A percentile compares a stretch with the other conserved stretches of the same genome.
Conservation (phyloP, 2,113 vertebrate genomes). For the Nycticebus coucang region DNA sequence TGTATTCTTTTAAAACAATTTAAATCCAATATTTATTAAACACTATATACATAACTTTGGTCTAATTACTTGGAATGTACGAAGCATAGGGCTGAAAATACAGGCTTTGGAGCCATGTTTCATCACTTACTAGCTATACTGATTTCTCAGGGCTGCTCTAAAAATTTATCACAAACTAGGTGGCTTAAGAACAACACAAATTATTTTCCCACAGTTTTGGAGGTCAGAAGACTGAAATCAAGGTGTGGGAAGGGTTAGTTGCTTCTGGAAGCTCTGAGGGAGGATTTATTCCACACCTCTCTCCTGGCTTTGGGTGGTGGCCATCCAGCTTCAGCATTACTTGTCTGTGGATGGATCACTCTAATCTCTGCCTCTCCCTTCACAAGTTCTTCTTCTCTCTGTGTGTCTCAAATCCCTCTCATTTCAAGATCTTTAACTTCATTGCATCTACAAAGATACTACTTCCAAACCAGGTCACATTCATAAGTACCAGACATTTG, state of each 20-base stretch:
- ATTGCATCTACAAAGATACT: background rate
- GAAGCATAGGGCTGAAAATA: background rate
- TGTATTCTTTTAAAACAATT: background rate
- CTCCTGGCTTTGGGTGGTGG: background rate
- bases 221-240: background rate
- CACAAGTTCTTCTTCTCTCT: background rate
- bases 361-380: background rate
- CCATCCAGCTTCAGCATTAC: background rate
- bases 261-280: background rate
- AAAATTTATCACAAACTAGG: background rate
- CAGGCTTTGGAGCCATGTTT: background rate
- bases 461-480: constrained; percentile 33
- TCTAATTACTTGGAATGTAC: background rate
- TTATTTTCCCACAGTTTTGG: background rate
- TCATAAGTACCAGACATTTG: background rate
- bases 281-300: background rate
- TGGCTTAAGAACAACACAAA: background rate
- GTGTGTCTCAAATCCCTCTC: background rate
- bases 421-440: constrained; percentile 2
- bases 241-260: background rate
- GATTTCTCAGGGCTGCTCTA: background rate
- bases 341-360: background rate
- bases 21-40: background rate
- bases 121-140: background rate
- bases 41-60: background rate